Evolutionary conservation across 64 coral and sea anemone species (phyloP), one percentile per base, ranked within the genome.

Genomic region (Stylophora pistillata): DNA sequence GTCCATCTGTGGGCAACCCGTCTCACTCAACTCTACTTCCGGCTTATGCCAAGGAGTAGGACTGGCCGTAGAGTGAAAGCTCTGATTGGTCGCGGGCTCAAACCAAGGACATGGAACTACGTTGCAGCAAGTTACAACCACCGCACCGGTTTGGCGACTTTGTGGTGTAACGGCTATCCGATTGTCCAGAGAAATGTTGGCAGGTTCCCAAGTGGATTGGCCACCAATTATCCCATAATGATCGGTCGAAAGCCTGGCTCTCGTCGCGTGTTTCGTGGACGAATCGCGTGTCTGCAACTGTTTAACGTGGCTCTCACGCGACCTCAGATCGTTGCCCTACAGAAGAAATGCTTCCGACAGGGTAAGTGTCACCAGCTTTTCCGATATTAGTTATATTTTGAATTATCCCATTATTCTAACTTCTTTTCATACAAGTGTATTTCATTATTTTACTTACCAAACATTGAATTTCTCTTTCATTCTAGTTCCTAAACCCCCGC

Each of bases 241-340:
- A 78, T 89, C 66, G 87, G 87, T 66, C 58, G 52, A 16, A 89
- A 58, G 32, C 87, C 87, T 9, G 74, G 74, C 47, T 61, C 30
- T 66, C 87, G 87, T 78, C 87, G 74, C 23, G 28, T 75, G 59
- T 89, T 89, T 54, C 87, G 87, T 78, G 87, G 87, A 78, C 87
- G 87, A 32, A 23, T 89, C 25, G 28, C 87, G 71, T 89, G 87
- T 78, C 25, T 89, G 10, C 87, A 89, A 59, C 31, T 89, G 11
- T 89, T 77, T 15, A 66, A 66, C 57, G 37, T 73, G 57, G 74
- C 73, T 12, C 74, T 89, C 17, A 78, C 71, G 7, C 71, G 73
- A 54, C 56, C 13, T 30, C 14, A 89, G 58, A 78, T 89, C 14
- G 21, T 66, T 1, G 55, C 72, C 2, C 15, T 62, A 15, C 25